These are phyloP conservation scores for Delichon dasypus DNA, from an alignment of 2,797 vertebrate genomes.

Conservation along the genomic window DNA sequence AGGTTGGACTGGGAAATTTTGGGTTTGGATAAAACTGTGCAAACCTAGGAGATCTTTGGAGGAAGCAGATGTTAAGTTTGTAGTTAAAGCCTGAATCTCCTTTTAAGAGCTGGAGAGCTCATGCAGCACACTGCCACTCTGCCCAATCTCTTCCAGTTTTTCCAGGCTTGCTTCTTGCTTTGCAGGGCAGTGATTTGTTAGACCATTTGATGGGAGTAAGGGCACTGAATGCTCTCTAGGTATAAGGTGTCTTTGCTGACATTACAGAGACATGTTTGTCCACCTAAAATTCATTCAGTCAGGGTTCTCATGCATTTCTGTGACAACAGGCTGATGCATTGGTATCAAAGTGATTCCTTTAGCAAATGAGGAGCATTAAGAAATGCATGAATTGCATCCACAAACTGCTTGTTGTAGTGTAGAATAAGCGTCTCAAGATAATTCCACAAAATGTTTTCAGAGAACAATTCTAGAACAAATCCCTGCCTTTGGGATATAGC, in stretches of 20 bases:
- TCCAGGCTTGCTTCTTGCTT: not conserved
- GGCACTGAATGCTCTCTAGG: not conserved
- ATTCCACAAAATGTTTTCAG: not conserved
- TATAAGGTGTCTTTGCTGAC: not conserved
- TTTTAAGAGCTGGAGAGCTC: not conserved
- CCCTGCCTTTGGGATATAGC: not conserved
- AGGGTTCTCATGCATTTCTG: not conserved
- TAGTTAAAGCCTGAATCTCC: not conserved
- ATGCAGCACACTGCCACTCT: not conserved
- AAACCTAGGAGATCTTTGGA: not conserved
- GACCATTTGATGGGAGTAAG: not conserved
- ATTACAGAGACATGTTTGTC: not conserved
- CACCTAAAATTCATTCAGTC: not conserved
- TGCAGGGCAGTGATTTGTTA: not conserved
- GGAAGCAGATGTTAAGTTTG: not conserved
- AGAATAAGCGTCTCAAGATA: not conserved
- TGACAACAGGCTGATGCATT: not conserved
- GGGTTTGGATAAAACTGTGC: not conserved
- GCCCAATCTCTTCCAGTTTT: not conserved
- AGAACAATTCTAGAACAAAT: not conserved
- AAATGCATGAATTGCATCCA: not conserved
- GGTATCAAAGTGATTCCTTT: not conserved
- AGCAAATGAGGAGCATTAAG: not conserved
- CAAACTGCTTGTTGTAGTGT: not conserved
- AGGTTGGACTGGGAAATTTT: not conserved